phyloP scores from a whole-genome alignment of 1,140 invertebrate genomes.

The Caenorhabditis tropicalis region DNA sequence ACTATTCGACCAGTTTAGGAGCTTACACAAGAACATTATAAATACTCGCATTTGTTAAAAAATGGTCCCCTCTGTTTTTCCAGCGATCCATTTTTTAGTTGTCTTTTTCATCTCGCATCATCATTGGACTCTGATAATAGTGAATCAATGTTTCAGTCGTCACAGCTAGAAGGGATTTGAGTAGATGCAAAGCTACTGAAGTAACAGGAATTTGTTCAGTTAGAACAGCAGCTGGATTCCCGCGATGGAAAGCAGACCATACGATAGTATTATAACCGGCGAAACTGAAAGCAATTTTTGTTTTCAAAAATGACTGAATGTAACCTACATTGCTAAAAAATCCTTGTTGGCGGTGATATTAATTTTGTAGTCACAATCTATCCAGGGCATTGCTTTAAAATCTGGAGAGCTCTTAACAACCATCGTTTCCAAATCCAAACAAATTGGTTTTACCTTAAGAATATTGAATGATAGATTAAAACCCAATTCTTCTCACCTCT shows the following conservation, averaged over 20 bases:
- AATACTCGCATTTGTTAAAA: too few species aligned
- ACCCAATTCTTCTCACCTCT: not conserved
- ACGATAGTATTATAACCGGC: not conserved
- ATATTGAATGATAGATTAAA: not conserved
- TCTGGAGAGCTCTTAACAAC: not conserved
- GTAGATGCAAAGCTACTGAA: not conserved
- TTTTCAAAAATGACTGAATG: not conserved
- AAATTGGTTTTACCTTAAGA: not conserved
- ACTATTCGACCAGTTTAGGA: too few species aligned
- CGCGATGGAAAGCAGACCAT: not conserved
- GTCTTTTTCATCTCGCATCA: not conserved
- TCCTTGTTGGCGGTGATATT: not conserved
- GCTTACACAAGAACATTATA: too few species aligned
- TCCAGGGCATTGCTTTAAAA: not conserved
- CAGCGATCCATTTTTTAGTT: too few species aligned
- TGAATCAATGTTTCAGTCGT: not conserved
- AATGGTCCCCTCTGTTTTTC: too few species aligned
- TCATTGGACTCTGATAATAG: not conserved
- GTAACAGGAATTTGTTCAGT: not conserved
- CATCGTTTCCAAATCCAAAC: slow-evolving; percentile 23
- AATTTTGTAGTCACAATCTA: not conserved
- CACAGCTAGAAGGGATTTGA: not conserved
- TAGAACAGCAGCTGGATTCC: not conserved
- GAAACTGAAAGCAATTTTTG: not conserved
- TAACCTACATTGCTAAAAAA: not conserved